Evolutionary conservation across 2,113 vertebrate species (phyloP), one percentile per base, ranked within the genome.

Genomic region (Helogale parvula): DNA sequence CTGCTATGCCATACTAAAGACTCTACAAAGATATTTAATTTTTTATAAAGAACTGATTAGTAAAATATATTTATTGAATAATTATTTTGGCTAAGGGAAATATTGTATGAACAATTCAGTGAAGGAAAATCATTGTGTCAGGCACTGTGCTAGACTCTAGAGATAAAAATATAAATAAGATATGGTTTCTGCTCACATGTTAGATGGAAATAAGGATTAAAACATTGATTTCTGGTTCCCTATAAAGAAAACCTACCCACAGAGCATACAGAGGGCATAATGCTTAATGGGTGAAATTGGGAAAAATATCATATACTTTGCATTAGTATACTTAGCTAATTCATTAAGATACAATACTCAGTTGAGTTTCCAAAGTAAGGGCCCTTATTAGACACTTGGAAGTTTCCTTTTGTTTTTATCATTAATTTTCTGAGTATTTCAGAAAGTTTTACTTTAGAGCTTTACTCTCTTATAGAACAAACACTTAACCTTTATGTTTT

Each of bases 161-260:
- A 74, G 38, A 91, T 54, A 88, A 93, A 87, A 83, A 88, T 29
- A 54, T 33, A 72, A 84, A 65, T 84, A 16, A 87, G 7, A 52
- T 35, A 87, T 25, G 31, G 2, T 45, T 92, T 80, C n/a, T 93
- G 68, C 52, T 16, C n/a, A 69, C 52, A 71, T 66, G 8, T 86
- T 90, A 86, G 33, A 45, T 93, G 8, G 50, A 91, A 95, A 52
- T 81, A 52, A 95, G 74, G 47, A 85, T 80, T 45, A 85, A 85
- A 81, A 4, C 29, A 68, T 94, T 91, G 15, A 80, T 65, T 87
- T 93, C 86, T 66, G 12, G 4, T 69, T 90, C n/a, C 3, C 63
- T 31, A 7, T 50, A 76, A 82, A 69, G 29, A 97, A 83, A 86
- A 65, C 12, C 15, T 17, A 77, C 21, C 47, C 60, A 69, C 13